Conservation (phyloP, 1,140 invertebrate species). For the Drosophila suzukii region DNA sequence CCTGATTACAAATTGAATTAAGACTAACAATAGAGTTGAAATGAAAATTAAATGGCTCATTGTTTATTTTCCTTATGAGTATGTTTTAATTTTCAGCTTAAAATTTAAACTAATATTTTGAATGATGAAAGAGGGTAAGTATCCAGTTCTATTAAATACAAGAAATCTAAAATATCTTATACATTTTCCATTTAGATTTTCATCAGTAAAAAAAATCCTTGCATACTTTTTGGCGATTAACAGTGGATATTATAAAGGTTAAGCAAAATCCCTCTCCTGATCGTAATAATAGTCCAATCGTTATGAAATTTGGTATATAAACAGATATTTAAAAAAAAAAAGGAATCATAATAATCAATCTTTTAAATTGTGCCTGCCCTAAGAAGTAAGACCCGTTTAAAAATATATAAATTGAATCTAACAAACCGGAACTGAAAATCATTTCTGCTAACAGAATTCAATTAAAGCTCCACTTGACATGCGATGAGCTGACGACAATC, state of each 20-base stretch:
- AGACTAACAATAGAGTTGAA: background rate
- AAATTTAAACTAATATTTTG: too few species aligned
- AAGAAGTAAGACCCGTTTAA: background rate
- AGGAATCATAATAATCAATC: background rate
- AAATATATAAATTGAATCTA: constrained; percentile 15
- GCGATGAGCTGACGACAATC: constrained; percentile 36
- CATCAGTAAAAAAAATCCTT: too few species aligned
- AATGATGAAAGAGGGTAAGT: too few species aligned
- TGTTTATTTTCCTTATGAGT: background rate
- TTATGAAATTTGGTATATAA: background rate
- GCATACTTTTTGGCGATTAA: too few species aligned
- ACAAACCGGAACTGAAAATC: constrained; percentile 49
- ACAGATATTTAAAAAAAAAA: background rate
- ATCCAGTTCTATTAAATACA: too few species aligned
- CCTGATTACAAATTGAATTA: constrained; percentile 14
- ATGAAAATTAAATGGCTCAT: too few species aligned
- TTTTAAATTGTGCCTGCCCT: too few species aligned
- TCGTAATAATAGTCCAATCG: background rate
- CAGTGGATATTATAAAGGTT: too few species aligned
- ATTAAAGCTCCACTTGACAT: constrained; percentile 32
- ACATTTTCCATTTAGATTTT: too few species aligned
- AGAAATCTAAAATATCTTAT: too few species aligned
- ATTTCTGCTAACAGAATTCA: constrained; percentile 34
- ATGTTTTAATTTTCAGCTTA: too few species aligned
- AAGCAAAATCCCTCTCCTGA: background rate